A percentile compares a stretch with the other conserved stretches of the same genome.
These are phyloP conservation scores for Oryzias sinensis DNA, from an alignment of 2,797 vertebrate species.

Conservation along the genomic window DNA sequence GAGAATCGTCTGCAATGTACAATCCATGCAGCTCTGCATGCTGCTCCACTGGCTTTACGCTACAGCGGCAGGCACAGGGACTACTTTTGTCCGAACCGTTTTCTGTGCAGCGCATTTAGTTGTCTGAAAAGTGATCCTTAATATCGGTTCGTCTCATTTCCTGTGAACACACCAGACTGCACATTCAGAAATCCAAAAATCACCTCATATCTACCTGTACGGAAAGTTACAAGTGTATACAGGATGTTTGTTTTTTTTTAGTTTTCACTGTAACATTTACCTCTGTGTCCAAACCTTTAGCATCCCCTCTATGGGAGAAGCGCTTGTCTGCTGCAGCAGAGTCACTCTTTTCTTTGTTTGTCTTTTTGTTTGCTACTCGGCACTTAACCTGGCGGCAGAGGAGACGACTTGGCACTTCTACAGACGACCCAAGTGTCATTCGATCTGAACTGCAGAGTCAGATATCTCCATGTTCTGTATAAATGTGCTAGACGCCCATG, in stretches of 20 bases:
- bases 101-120: conserved; percentile 7
- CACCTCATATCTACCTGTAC: conserved; percentile 67
- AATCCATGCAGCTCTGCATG: conserved; percentile 29
- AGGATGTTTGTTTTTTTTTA: conserved; percentile 68
- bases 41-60: conserved; percentile 41
- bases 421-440: conserved; percentile 58
- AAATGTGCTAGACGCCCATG: conserved; percentile 54
- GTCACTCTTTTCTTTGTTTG: conserved; percentile 37
- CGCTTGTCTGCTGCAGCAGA: conserved; percentile 49
- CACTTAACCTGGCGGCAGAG: conserved; percentile 74
- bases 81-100: background rate
- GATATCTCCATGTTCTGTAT: conserved; percentile 55
- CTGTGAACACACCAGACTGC: conserved; percentile 60
- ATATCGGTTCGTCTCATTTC: conserved; percentile 28
- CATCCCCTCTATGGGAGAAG: conserved; percentile 24
- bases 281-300: conserved; percentile 54
- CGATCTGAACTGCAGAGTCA: conserved; percentile 49
- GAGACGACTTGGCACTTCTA: conserved; percentile 65
- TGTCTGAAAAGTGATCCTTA: conserved; percentile 14
- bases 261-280: conserved; percentile 56
- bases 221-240: conserved; percentile 64
- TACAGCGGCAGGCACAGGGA: conserved; percentile 19
- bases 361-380: conserved; percentile 70
- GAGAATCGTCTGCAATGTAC: conserved; percentile 30
- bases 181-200: conserved; percentile 32